Percentiles rank a stretch among this genome's conserved stretches.
These are phyloP conservation scores for Cardinalis cardinalis DNA, from an alignment of 2,113 vertebrate genomes.

Conservation along the genomic window DNA sequence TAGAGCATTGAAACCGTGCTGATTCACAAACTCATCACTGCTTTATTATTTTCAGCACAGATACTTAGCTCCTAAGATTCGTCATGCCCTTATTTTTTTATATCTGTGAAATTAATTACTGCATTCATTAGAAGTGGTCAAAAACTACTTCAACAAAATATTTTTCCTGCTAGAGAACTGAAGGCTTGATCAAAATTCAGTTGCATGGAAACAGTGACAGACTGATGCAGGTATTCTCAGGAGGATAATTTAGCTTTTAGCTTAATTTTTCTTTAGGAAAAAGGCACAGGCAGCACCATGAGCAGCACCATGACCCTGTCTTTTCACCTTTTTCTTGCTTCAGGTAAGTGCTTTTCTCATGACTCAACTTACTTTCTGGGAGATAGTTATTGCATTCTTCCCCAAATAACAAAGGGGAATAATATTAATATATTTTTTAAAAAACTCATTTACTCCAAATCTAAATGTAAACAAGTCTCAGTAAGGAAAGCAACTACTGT, in stretches of 20 bases:
- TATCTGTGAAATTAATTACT: not conserved
- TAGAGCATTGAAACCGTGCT: not conserved
- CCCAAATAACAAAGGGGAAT: not conserved
- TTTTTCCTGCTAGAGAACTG: not conserved
- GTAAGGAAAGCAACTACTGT: not conserved
- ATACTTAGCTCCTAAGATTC: not conserved
- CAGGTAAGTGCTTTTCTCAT: not conserved
- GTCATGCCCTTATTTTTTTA: not conserved
- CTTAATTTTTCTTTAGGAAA: not conserved
- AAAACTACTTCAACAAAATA: not conserved
- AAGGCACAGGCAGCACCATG: not conserved
- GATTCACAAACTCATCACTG: not conserved
- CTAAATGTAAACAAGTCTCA: not conserved
- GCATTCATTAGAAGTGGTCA: not conserved
- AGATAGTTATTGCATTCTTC: not conserved
- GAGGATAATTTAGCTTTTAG: not conserved
- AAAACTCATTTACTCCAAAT: not conserved
- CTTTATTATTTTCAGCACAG: not conserved
- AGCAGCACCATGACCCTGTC: not conserved
- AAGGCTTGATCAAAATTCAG: not conserved
- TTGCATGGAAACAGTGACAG: not conserved
- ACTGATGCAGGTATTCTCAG: not conserved
- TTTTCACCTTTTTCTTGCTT: accelerated
- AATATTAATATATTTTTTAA: not conserved
- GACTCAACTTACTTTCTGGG: not conserved